Conservation (phyloP, 2,888 invertebrate species). For the Eupithecia subumbrata region DNA sequence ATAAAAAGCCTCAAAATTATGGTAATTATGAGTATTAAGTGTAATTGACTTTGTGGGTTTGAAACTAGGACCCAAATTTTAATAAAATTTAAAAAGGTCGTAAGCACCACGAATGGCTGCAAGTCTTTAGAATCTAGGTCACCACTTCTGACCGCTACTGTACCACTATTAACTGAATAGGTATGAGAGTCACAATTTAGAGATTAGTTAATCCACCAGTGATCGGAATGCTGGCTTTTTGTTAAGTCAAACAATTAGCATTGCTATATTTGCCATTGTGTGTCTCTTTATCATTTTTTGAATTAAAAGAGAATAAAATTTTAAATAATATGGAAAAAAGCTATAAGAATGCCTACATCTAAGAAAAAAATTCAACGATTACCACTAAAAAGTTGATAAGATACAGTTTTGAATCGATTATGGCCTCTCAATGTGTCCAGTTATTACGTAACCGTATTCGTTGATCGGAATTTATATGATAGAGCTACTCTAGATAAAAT, state of each 20-base stretch:
- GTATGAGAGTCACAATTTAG: background rate
- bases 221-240: background rate
- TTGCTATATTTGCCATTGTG: no score
- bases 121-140: no score
- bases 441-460: conserved; percentile 8
- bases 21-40: no score
- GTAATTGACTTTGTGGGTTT: no score
- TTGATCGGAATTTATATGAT: conserved; percentile 9
- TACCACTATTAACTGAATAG: background rate
- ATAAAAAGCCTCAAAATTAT: no score
- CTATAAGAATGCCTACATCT: background rate
- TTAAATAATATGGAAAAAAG: background rate
- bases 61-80: no score
- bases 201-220: background rate
- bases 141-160: no score
- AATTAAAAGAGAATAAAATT: no score
- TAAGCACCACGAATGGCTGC: no score
- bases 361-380: background rate
- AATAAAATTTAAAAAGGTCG: no score
- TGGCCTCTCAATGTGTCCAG: conserved; percentile 2
- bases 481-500: conserved; percentile 5
- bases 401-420: conserved; percentile 5
- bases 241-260: no score
- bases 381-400: conserved; percentile 5
- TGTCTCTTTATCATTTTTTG: no score